A percentile compares a stretch with the other conserved stretches of the same genome.
Conservation (phyloP, 2,113 vertebrate genomes). For the Oriolus oriolus region DNA sequence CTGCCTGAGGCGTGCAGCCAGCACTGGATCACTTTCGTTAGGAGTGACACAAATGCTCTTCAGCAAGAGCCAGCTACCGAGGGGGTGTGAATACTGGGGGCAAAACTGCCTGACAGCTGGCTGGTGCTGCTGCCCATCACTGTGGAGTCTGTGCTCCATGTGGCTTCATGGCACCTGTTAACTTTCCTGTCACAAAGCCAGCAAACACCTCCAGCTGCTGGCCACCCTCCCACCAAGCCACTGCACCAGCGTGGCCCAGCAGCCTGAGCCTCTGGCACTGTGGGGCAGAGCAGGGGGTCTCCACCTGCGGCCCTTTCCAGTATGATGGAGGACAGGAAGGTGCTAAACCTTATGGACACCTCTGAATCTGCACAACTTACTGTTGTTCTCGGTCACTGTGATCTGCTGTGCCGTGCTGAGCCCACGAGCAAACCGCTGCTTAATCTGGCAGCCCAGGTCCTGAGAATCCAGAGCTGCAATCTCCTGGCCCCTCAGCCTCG, state of each 20-base stretch:
- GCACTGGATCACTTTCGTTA: neutral
- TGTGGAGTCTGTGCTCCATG: neutral
- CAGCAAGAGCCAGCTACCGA: neutral
- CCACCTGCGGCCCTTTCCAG: neutral
- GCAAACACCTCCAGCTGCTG: neutral
- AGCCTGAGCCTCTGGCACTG: neutral
- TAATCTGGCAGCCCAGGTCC: conserved; percentile 14
- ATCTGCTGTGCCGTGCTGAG: neutral
- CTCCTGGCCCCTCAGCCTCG: neutral
- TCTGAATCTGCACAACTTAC: conserved; percentile 26
- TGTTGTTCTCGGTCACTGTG: neutral
- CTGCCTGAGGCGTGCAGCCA: neutral
- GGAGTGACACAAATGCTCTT: neutral
- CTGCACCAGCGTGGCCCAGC: fast-evolving
- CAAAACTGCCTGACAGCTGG: neutral
- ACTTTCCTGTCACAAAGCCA: neutral
- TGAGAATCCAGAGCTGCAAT: neutral
- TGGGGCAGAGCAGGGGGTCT: neutral
- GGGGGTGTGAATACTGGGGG: neutral
- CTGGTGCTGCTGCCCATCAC: neutral
- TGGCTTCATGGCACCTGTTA: neutral
- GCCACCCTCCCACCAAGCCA: neutral
- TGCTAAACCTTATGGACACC: fast-evolving
- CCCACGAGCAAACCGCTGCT: neutral
- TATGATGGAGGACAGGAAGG: neutral